These are phyloP conservation scores for Pardalotus punctatus DNA, from an alignment of 2,113 vertebrate genomes.

Conservation along the genomic window DNA sequence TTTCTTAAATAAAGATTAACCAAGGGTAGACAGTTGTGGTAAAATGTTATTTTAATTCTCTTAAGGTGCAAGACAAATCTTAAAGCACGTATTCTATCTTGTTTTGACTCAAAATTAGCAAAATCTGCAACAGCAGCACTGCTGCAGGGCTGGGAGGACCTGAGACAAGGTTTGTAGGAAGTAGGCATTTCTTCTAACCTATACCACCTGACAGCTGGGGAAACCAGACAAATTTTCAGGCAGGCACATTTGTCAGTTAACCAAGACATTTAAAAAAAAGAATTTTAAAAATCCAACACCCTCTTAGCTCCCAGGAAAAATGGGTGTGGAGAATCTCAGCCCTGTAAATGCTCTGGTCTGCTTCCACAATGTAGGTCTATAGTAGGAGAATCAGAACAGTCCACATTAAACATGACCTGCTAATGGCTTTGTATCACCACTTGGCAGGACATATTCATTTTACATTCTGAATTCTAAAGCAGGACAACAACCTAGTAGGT, in stretches of 20 bases:
- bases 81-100: neutral
- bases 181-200: neutral
- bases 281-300: neutral
- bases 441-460: neutral
- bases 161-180: neutral
- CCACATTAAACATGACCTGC: neutral
- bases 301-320: neutral
- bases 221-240: neutral
- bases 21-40: neutral
- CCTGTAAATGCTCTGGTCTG: neutral
- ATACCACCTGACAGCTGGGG: neutral
- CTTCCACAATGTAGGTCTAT: neutral
- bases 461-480: neutral
- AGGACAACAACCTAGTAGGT: neutral
- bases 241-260: neutral
- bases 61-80: neutral
- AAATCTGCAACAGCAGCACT: neutral
- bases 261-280: neutral
- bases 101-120: neutral
- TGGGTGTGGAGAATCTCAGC: neutral
- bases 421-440: fast-evolving
- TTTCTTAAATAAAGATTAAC: neutral
- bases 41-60: neutral
- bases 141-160: neutral
- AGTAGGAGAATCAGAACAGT: neutral